Percentiles rank a stretch among this genome's conserved stretches.
These are phyloP conservation scores for Sciurus vulgaris DNA, from an alignment of 2,797 vertebrate species.

Conservation along the genomic window DNA sequence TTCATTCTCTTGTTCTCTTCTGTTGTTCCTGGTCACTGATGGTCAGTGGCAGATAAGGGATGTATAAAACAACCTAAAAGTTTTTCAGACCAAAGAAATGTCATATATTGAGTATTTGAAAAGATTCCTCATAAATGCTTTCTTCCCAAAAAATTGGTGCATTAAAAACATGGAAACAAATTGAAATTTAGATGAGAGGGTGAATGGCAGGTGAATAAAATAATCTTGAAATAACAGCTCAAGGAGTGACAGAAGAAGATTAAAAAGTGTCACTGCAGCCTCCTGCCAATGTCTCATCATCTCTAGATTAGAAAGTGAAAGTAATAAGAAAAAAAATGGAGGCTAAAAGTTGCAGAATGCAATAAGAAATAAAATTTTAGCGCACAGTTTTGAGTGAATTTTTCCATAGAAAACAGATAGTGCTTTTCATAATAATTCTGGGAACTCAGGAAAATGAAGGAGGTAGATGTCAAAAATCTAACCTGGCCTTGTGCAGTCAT, in stretches of 20 bases:
- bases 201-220: slow-evolving; percentile 80
- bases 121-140: slow-evolving; percentile 31
- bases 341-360: slow-evolving; percentile 41
- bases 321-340: slow-evolving; percentile 65
- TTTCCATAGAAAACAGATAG: slow-evolving; percentile 22
- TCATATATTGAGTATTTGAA: background rate
- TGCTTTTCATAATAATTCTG: slow-evolving; percentile 35
- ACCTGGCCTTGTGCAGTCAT: background rate
- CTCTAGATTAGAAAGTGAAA: slow-evolving; percentile 74
- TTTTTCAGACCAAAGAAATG: slow-evolving; percentile 41
- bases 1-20: background rate
- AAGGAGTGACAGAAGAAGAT: slow-evolving; percentile 81
- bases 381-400: background rate
- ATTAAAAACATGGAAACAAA: slow-evolving; percentile 63
- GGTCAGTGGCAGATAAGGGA: background rate
- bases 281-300: slow-evolving; percentile 66
- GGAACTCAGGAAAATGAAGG: slow-evolving; percentile 48
- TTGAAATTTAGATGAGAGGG: slow-evolving; percentile 76
- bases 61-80: background rate
- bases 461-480: background rate
- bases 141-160: background rate
- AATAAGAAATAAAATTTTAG: slow-evolving; percentile 60
- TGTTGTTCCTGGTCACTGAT: background rate
- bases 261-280: slow-evolving; percentile 79
- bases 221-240: slow-evolving; percentile 80